These are phyloP conservation scores for Mesitornis unicolor DNA, from an alignment of 2,113 vertebrate genomes.

Conservation along the genomic window DNA sequence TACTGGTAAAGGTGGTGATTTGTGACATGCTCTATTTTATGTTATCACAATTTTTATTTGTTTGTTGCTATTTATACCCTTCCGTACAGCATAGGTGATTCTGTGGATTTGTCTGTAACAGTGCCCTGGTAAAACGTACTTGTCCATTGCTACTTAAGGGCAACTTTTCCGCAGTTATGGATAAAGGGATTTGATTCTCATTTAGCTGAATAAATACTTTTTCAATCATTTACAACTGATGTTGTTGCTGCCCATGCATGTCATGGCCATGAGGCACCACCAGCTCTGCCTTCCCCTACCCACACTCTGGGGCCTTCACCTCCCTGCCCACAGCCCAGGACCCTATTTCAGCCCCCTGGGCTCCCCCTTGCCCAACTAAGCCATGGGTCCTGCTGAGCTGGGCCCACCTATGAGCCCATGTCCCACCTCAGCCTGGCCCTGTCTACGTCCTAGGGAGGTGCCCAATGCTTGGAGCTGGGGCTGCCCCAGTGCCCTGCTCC, in stretches of 20 bases:
- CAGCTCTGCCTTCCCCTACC: no score
- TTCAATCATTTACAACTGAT: background rate
- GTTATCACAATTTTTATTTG: background rate
- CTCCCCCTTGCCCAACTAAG: background rate
- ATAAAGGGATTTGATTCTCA: background rate
- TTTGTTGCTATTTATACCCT: background rate
- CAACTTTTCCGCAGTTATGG: background rate
- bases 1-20: background rate
- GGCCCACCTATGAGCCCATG: background rate
- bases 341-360: accelerated
- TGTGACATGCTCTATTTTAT: background rate
- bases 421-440: background rate
- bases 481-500: accelerated
- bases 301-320: accelerated
- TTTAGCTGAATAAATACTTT: background rate
- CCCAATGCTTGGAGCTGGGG: no score
- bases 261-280: accelerated
- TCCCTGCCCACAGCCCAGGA: background rate
- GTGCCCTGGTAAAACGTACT: background rate
- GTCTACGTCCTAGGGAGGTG: background rate
- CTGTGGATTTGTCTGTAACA: background rate
- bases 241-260: background rate
- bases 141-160: background rate
- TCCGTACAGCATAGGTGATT: background rate
- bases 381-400: no score